A percentile compares a stretch with the other conserved stretches of the same genome.
Conservation (phyloP, 2,797 vertebrate genomes). For the Pelochelys cantorii region DNA sequence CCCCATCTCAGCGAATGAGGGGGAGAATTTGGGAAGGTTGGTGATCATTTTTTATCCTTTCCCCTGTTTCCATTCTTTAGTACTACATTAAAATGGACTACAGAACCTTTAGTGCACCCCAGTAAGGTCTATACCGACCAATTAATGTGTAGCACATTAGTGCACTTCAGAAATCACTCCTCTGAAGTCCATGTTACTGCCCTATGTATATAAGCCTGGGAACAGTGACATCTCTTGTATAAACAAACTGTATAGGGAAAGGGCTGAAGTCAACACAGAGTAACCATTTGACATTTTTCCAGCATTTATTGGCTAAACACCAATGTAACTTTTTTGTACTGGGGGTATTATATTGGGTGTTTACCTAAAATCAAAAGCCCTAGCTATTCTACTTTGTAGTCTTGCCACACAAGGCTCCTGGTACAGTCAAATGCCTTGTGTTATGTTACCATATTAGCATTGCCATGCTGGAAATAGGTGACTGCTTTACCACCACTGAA, state of each 20-base stretch:
- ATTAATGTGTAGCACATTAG: background rate
- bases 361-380: background rate
- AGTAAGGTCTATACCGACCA: background rate
- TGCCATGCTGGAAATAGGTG: background rate
- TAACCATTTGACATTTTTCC: background rate
- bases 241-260: background rate
- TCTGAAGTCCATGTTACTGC: background rate
- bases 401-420: accelerated
- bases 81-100: accelerated
- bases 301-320: background rate
- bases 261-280: background rate
- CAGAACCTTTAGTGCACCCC: background rate
- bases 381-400: background rate
- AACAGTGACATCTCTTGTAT: background rate
- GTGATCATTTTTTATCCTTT: background rate
- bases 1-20: background rate
- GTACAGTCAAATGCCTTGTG: background rate
- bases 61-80: background rate
- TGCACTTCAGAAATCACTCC: background rate
- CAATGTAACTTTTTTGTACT: background rate
- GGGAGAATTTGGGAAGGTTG: background rate
- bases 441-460: background rate
- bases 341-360: background rate
- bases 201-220: background rate
- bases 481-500: accelerated